Base-by-base conservation (phyloP, 2,797 vertebrate genomes). In the Sternarchorhynchus goeldii region DNA sequence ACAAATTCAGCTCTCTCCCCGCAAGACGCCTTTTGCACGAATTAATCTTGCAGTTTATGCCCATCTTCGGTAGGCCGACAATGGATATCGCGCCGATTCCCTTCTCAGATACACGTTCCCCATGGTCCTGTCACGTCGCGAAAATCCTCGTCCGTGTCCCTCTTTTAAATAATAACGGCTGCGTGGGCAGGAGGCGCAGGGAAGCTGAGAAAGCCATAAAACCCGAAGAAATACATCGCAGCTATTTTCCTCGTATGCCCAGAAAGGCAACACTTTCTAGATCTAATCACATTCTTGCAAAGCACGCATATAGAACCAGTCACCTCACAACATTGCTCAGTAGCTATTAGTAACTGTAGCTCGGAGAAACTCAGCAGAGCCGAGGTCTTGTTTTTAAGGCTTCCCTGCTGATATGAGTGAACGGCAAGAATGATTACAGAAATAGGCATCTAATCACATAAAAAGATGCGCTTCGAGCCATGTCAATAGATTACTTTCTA, bases 1-100 rank as follows among this genome's bases (percentile, higher is more conserved):
- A 85, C 79, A 67, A 81, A 87, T 83, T 84, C 68, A 82, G 75
- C 75, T 77, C 5, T 89, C 86, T 86, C 67, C 29, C 53, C 32
- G 16, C 75, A 83, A 86, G 77, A 53, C 50, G 75, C 34, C 81
- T 81, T 83, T 79, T 86, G 25, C 62, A 41, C 62, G 73, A 58
- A 70, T 39, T 86, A 84, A 85, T 86, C 75, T 77, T 64, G 39
- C 67, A 45, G 17, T 79, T 34, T 80, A 70, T 78, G 70, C 29
- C 69, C 68, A 68, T 74, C 50, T 62, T 53, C 29, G 7, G 34
- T 36, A 58, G 55, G 62, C 53, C 17, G 56, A 53, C 55, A 41
- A 34, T 70, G 67, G 66, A 67, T 73, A 55, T 63, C 18, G 41
- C n/a, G 17, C 41, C n/a, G 25, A 77, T 60, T 78, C 67, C 41